Conservation (phyloP, 2,888 invertebrate species). For the Pristionchus fissidentatus region DNA sequence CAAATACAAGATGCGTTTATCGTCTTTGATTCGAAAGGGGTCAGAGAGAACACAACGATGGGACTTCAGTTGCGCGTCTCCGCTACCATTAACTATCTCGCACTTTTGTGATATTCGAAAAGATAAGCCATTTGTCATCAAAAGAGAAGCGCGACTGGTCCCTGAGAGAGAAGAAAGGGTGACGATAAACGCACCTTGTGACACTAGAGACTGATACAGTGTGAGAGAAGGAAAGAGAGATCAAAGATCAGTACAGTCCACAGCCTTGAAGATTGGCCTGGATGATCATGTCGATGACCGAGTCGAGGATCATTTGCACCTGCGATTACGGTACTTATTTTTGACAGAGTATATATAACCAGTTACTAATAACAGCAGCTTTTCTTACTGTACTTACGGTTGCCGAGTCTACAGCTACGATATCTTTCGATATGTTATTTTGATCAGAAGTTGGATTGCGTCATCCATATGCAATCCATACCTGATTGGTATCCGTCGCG, state of each 20-base stretch:
- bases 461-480: neutral
- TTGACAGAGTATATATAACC: neutral
- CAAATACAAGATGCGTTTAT: constrained; percentile 29
- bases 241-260: constrained; percentile 69
- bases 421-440: too few species aligned
- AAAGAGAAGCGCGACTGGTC: neutral
- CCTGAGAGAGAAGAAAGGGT: neutral
- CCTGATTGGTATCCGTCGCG: constrained; percentile 68
- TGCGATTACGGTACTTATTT: neutral
- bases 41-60: constrained; percentile 10
- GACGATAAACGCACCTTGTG: constrained; percentile 32
- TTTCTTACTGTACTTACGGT: neutral
- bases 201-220: neutral
- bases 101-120: too few species aligned
- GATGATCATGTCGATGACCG: constrained; percentile 75
- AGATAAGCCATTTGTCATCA: neutral
- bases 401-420: too few species aligned
- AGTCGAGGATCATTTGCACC: constrained; percentile 73
- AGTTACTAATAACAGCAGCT: neutral
- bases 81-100: too few species aligned
- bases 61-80: too few species aligned
- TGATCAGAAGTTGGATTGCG: too few species aligned
- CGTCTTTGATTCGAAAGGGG: constrained; percentile 9
- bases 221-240: constrained; percentile 16
- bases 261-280: constrained; percentile 75